Percentiles rank a stretch among this genome's conserved stretches.
Evolutionary conservation across 2,797 vertebrate genomes (phyloP).

Genomic region (Notamacropus eugenii): DNA sequence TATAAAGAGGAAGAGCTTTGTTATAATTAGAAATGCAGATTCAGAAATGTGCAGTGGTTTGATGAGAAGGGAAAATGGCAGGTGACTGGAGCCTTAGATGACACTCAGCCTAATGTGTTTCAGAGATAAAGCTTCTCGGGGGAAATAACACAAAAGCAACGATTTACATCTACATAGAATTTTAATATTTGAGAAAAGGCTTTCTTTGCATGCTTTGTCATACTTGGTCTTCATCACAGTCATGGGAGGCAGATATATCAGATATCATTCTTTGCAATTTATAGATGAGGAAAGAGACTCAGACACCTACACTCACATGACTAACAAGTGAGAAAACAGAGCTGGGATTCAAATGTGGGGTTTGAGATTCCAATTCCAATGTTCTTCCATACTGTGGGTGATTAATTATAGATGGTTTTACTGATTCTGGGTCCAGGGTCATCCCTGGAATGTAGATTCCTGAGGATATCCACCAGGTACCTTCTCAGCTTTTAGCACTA

Average conservation of each 20-base stretch:
- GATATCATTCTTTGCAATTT: constrained; percentile 37
- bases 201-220: constrained; percentile 22
- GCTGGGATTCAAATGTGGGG: neutral
- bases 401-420: neutral
- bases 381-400: neutral
- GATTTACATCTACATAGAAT: constrained; percentile 65
- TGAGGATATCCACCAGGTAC: neutral
- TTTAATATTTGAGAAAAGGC: constrained; percentile 51
- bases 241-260: constrained; percentile 28
- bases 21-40: constrained; percentile 65
- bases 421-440: neutral
- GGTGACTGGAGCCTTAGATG: constrained; percentile 66
- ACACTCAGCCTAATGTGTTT: constrained; percentile 69
- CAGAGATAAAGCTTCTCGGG: constrained; percentile 72
- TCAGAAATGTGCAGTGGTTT: constrained; percentile 55
- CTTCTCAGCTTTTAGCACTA: neutral
- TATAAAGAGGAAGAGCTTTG: constrained; percentile 69
- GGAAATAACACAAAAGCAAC: constrained; percentile 68
- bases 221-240: constrained; percentile 34
- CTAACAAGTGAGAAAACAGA: neutral
- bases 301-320: neutral
- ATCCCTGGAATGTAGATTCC: neutral
- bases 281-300: constrained; percentile 32
- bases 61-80: constrained; percentile 70
- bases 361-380: neutral